A percentile compares a stretch with the other conserved stretches of the same genome.
phyloP scores from a whole-genome alignment of 2,888 invertebrate species.

The Baccha elongata region DNA sequence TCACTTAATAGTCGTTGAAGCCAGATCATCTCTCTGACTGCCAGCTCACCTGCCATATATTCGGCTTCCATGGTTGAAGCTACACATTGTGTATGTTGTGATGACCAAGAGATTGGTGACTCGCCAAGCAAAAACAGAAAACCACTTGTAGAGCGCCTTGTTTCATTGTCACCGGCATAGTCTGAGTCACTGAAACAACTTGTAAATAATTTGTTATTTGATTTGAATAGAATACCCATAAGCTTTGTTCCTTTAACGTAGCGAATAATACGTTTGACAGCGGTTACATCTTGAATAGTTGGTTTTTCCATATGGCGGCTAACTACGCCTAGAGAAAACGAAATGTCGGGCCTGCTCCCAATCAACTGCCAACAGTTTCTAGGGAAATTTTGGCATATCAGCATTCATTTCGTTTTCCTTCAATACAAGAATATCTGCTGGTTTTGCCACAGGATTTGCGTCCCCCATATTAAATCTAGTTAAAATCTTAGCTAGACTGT shows the following conservation, averaged over 20 bases:
- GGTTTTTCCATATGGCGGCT: neutral
- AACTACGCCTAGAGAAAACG: neutral
- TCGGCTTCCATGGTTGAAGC: conserved; percentile 46
- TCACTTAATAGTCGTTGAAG: conserved; percentile 20
- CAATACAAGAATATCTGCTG: neutral
- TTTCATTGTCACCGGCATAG: conserved; percentile 54
- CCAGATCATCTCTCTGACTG: conserved; percentile 35
- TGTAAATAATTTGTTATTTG: no score
- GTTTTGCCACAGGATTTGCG: conserved; percentile 26
- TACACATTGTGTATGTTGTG: conserved; percentile 25
- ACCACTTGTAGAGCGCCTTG: conserved; percentile 64
- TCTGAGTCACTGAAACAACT: conserved; percentile 52
- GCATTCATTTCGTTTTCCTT: neutral
- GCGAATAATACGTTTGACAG: neutral
- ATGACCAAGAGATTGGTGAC: conserved; percentile 36
- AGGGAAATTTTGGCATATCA: neutral
- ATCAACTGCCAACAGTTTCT: neutral
- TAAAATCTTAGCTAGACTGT: conserved; percentile 21
- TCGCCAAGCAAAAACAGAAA: conserved; percentile 32
- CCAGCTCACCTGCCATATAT: conserved; percentile 28
- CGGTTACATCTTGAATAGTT: neutral
- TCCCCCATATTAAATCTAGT: conserved; percentile 29
- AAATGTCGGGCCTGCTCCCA: neutral
- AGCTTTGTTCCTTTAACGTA: no score
- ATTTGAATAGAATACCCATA: no score